These are phyloP conservation scores for Beroe ovata DNA, from an alignment of 37 sponge, comb jelly and placozoan species.

Conservation along the genomic window DNA sequence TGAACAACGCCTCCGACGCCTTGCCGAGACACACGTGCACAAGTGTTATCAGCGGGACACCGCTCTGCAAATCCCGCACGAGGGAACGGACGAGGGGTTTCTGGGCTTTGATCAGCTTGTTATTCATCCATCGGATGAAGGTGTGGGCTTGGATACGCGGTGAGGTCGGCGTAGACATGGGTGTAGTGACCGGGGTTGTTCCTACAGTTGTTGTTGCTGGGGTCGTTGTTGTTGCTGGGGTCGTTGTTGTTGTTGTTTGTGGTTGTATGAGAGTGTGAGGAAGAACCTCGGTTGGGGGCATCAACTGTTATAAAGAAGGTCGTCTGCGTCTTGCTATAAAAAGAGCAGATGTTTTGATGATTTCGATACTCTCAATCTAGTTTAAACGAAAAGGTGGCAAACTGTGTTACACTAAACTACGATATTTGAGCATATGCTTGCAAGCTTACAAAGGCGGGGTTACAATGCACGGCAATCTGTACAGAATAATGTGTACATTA, in stretches of 20 bases:
- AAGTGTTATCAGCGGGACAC: constrained; percentile 17
- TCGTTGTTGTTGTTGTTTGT: neutral
- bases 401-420: too few species aligned
- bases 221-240: too few species aligned
- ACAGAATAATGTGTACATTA: too few species aligned
- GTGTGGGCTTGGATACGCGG: constrained; percentile 64
- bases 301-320: neutral
- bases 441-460: too few species aligned
- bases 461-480: too few species aligned
- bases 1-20: neutral
- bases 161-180: neutral
- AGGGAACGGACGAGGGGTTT: constrained; percentile 60
- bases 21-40: constrained; percentile 7
- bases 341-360: too few species aligned
- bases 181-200: neutral
- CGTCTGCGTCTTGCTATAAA: too few species aligned
- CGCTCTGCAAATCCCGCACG: constrained; percentile 58
- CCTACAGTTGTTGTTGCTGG: too few species aligned
- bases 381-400: too few species aligned
- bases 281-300: neutral
- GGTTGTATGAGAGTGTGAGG: neutral
- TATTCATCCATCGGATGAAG: constrained; percentile 67
- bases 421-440: too few species aligned
- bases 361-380: too few species aligned
- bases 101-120: constrained; percentile 60